A percentile compares a stretch with the other conserved stretches of the same genome.
These are phyloP conservation scores for Atherix ibis DNA, from an alignment of 2,888 invertebrate genomes.

Conservation along the genomic window DNA sequence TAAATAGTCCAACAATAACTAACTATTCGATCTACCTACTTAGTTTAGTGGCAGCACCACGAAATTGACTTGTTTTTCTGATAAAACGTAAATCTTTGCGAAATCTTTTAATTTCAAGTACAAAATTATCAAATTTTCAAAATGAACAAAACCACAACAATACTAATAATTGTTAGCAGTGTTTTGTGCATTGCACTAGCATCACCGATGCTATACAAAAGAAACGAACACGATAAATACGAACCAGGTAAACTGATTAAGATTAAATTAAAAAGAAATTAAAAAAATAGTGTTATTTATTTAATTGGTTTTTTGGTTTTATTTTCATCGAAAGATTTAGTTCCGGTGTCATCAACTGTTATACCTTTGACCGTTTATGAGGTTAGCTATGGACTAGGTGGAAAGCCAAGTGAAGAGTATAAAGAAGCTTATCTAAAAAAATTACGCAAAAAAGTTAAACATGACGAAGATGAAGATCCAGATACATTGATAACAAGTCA, in stretches of 20 bases:
- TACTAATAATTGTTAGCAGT: no score
- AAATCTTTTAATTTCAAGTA: no score
- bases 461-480: constrained; percentile 19
- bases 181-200: no score
- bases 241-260: constrained; percentile 32
- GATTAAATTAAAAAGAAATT: background rate
- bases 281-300: background rate
- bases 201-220: constrained; percentile 35
- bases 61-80: no score
- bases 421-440: constrained; percentile 31
- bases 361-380: constrained; percentile 46
- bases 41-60: no score
- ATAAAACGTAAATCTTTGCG: no score
- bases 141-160: no score
- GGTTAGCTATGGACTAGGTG: constrained; percentile 38
- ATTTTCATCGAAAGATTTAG: constrained; percentile 34
- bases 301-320: constrained; percentile 6
- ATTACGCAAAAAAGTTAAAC: constrained; percentile 27
- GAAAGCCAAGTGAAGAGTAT: constrained; percentile 30
- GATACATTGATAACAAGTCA: constrained; percentile 28
- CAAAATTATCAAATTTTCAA: no score
- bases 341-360: constrained; percentile 50
- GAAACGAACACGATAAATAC: constrained; percentile 34
- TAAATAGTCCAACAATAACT: no score
- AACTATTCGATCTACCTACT: no score